Base-by-base conservation (phyloP, 2,797 vertebrate genomes). In the Takifugu rubripes region DNA sequence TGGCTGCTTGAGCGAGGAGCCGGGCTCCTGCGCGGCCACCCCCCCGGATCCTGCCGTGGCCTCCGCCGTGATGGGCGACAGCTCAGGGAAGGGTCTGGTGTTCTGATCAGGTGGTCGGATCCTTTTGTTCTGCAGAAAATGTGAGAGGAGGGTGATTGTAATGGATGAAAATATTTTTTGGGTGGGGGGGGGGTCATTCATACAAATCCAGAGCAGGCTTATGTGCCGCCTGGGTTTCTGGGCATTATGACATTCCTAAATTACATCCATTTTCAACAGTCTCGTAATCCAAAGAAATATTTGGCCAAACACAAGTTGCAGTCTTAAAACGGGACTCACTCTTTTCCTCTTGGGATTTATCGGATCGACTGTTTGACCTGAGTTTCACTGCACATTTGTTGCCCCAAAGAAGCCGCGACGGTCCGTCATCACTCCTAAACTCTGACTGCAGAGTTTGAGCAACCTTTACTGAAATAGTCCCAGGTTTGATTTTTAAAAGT, bases 231-330 rank as follows among this genome's bases (percentile, higher is more conserved):
- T 62, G 48, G 33, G 21, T 61, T 70, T 68, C n/a, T 3, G 36
- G 43, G 47, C 25, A 27, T 63, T 48, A 14, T 53, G 25, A 54
- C 36, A 12, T 68, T 64, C 62, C 27, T 61, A 56, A 72, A 72
- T 57, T 45, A 45, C 61, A 49, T 17, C 6, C 14, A 16, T 44
- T 43, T 49, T 31, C 59, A 52, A 54, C 47, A n/a, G 12, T 31
- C 68, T 74, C 24, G 36, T 54, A 26, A 67, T 70, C 87, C 84
- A 88, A 87, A 89, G 78, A 83, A 56, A 17, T 54, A 31, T 61
- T 68, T 52, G 57, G 62, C 55, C 65, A 71, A 79, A 76, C 59
- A 31, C 9, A 14, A 48, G 24, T 21, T 42, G 27, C 54, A 1
- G 50, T 52, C 17, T 65, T 26, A 26, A 6, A 17, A 1, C 17